Percentiles rank a stretch among this genome's conserved stretches.
Evolutionary conservation across 2,797 vertebrate species (phyloP).

Genomic region (Streptopelia turtur): DNA sequence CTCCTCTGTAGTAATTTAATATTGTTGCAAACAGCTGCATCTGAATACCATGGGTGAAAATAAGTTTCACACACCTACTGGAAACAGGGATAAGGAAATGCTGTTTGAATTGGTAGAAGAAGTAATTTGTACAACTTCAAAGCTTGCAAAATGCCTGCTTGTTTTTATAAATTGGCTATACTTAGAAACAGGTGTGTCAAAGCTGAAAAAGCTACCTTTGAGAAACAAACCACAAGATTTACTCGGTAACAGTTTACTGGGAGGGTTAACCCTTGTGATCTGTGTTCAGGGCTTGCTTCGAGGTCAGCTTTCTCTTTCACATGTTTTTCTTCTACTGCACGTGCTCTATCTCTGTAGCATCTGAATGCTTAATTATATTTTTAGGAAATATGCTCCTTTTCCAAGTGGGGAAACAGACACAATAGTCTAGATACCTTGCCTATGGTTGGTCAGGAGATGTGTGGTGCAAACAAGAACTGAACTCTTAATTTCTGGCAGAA

Average conservation of each 20-base stretch:
- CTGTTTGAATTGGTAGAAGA: not conserved
- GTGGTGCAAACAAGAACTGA: not conserved
- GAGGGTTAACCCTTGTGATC: conserved; percentile 12
- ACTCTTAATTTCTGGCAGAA: not conserved
- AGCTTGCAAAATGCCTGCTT: not conserved
- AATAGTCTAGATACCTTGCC: not conserved
- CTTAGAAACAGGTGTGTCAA: not conserved
- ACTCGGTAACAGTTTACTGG: not conserved
- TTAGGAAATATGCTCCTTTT: not conserved
- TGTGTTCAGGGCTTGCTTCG: conserved; percentile 14
- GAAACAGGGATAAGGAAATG: not conserved
- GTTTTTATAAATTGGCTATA: not conserved
- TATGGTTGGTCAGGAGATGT: fast-evolving
- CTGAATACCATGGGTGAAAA: not conserved
- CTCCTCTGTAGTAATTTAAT: not conserved
- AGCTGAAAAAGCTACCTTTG: not conserved
- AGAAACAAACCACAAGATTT: not conserved
- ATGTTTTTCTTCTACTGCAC: not conserved
- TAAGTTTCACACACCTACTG: not conserved
- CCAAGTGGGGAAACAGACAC: not conserved
- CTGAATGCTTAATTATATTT: not conserved
- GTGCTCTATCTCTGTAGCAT: not conserved
- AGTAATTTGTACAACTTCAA: not conserved
- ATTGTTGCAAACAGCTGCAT: not conserved
- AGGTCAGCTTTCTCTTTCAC: conserved; percentile 23